A percentile compares a stretch with the other conserved stretches of the same genome.
Evolutionary conservation across 2,113 vertebrate species (phyloP).

Genomic region (Entosphenus tridentatus): DNA sequence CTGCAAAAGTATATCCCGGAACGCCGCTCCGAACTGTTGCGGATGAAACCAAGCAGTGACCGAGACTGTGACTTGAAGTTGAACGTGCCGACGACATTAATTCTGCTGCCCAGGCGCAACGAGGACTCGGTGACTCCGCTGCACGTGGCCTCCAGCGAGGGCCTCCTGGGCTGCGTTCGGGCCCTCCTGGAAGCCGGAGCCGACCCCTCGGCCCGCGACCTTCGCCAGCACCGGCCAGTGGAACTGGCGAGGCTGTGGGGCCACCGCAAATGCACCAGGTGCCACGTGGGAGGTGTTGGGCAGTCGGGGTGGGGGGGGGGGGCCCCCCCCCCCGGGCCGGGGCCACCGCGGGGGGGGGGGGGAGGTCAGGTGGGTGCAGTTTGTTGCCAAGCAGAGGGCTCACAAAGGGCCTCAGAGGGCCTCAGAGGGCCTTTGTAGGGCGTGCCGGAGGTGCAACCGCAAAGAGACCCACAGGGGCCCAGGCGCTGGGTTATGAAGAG

Average conservation of each 20-base stretch:
- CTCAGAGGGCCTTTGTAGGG: background rate
- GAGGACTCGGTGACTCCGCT: constrained; percentile 16
- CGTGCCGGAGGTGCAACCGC: background rate
- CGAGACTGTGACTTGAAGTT: no score
- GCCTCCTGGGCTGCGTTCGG: constrained; percentile 18
- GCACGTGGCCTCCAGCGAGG: constrained; percentile 23
- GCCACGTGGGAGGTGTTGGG: background rate
- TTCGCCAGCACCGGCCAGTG: constrained; percentile 17
- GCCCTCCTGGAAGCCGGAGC: constrained; percentile 18
- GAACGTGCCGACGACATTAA: background rate
- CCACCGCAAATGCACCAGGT: constrained; percentile 18
- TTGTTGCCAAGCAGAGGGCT: background rate
- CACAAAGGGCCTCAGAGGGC: background rate
- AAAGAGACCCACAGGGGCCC: background rate
- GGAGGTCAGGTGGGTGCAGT: background rate
- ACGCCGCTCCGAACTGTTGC: no score
- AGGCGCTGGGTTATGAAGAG: no score
- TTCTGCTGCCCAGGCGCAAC: constrained; percentile 11
- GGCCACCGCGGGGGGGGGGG: no score
- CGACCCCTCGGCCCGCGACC: constrained; percentile 15
- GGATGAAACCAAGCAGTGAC: no score
- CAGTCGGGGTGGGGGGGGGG: no score
- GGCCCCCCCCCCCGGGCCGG: no score
- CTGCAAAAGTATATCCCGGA: no score
- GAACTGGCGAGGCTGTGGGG: constrained; percentile 20